Evolutionary conservation across 2,113 vertebrate genomes (phyloP), one percentile per base, ranked within the genome.

Genomic region (Burhinus bistriatus): DNA sequence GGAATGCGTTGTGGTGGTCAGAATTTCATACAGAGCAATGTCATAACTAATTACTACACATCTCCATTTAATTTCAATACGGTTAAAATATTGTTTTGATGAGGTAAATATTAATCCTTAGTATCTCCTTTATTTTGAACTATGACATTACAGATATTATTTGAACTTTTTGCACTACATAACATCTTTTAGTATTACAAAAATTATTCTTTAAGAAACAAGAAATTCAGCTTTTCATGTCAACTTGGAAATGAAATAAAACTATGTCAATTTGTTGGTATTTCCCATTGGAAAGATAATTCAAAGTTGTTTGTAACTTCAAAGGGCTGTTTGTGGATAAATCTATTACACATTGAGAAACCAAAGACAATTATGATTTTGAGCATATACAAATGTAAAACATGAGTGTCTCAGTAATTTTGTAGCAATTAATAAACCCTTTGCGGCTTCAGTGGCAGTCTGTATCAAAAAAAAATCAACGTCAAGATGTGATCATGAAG

Each of bases 211-310:
- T 58, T 52, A n/a, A 52, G 12, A 66, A 92, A 45, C 6, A 84
- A 88, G 23, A 82, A 61, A 38, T 11, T 77, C 20, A 71, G 5
- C 14, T 71, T 82, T 68, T 42, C 11, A 36, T 32, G n/a, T 57
- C 3, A 5, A 66, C 17, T 49, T 83, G 12, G 9, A 91, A 83
- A 52, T 68, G 8, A 61, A 87, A 82, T 4, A 58, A 82, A 95
- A 22, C 5, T 54, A 78, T 9, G 7, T 1, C 0, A 1, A 29
- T 75, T 40, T 54, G 0, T 22, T 25, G 12, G 14, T 6, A 34
- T 59, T 68, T 58, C 16, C n/a, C 27, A 45, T 1, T 34, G 4
- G 38, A 75, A 86, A 79, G 45, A 62, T 13, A 86, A 85, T 20
- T 75, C 18, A 85, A 81, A 38, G 5, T 27, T 47, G 4, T 27